Evolutionary conservation across 1,140 invertebrate species (phyloP), one percentile per base, ranked within the genome.

Genomic region (Cydia fagiglandana): DNA sequence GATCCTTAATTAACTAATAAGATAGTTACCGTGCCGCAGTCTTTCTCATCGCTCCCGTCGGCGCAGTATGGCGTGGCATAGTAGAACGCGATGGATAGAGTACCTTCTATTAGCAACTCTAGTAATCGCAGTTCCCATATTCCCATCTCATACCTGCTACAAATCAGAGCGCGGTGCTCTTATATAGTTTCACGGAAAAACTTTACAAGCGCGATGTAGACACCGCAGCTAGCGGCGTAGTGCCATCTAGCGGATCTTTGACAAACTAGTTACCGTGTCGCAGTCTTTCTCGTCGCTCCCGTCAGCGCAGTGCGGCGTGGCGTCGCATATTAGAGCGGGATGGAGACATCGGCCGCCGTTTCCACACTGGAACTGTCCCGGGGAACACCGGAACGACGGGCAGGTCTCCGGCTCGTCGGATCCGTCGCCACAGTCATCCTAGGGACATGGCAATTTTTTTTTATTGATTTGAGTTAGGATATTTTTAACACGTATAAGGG

Each of bases 391-490:
- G 88, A 97, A 98, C 28, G 93, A 86, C 1, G 94, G 95, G 86
- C 96, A 97, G 53, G 94, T 89, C 7, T 89, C 89, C 0, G 96
- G 96, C 90, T 97, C 96, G 91, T 97, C 96, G 47, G 94, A 96
- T n/a, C 94, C 94, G 90, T 97, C 96, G 1, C 96, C 96, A 89
- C 96, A 97, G 87, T 97, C 96, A 85, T 97, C 95, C 94, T n/a
- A n/a, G n/a, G n/a, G n/a, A n/a, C n/a, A n/a, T n/a, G n/a, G n/a
- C n/a, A n/a, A n/a, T n/a, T 9, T 64, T 17, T 24, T 17, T 20
- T 9, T 64, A 64, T 7, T 38, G 34, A 41, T 10, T 41, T 41
- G 9, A 41, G 38, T 10, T 41, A 34, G 30, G 30, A 4, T 4
- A 2, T 4, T 30, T 30, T 30, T 30, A 30, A 3, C 30, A 30